phyloP scores from a whole-genome alignment of 2,888 invertebrate species.

The Chrysolina haemoptera region DNA sequence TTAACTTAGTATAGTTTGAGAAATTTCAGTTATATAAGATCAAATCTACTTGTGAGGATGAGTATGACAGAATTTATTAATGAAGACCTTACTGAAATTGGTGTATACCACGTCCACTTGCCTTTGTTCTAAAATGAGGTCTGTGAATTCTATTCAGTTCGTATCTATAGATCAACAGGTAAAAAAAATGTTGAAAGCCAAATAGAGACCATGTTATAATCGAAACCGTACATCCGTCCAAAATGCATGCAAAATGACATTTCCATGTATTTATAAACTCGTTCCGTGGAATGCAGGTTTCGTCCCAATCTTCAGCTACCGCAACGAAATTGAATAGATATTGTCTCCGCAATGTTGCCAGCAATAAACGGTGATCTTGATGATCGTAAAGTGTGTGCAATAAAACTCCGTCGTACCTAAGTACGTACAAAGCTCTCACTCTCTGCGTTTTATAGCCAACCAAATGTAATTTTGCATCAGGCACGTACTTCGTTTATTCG shows the following conservation, averaged over 20 bases:
- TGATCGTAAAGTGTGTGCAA: slow-evolving; percentile 67
- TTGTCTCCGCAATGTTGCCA: slow-evolving; percentile 60
- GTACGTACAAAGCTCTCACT: slow-evolving; percentile 55
- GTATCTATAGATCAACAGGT: no score
- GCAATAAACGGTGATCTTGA: slow-evolving; percentile 66
- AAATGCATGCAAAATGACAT: slow-evolving; percentile 25
- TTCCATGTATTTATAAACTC: slow-evolving; percentile 13
- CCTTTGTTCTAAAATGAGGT: no score
- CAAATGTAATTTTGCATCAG: slow-evolving; percentile 55
- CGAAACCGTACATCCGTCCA: not conserved
- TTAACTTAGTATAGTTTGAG: no score
- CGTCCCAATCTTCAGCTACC: not conserved
- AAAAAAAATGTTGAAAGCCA: no score
- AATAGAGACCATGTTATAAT: no score
- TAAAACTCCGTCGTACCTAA: slow-evolving; percentile 62
- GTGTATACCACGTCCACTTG: no score
- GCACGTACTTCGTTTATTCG: slow-evolving; percentile 58
- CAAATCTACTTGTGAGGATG: no score
- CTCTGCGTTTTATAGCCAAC: slow-evolving; percentile 52
- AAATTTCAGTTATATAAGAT: no score
- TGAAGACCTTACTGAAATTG: no score
- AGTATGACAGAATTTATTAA: no score
- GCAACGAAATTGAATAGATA: slow-evolving; percentile 65
- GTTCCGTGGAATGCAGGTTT: slow-evolving; percentile 12
- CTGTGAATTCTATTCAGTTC: no score